These are phyloP conservation scores for Anabacerthia variegaticeps DNA, from an alignment of 2,797 vertebrate species.

Conservation along the genomic window DNA sequence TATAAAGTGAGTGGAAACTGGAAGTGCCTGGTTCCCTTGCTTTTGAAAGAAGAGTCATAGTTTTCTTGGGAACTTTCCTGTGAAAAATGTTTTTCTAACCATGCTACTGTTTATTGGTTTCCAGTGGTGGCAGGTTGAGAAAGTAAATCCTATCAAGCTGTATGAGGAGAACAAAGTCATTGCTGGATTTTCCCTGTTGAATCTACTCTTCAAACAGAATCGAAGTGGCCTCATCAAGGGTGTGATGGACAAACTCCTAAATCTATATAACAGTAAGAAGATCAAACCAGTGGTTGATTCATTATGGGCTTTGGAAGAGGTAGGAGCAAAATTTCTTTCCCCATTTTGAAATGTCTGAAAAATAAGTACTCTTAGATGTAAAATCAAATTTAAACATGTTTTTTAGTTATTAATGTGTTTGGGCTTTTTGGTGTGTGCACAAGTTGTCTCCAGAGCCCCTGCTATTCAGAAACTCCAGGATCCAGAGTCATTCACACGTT, in stretches of 20 bases:
- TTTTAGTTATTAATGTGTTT: not conserved
- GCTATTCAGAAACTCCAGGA: not conserved
- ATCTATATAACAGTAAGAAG: slow-evolving; percentile 90
- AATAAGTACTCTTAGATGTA: not conserved
- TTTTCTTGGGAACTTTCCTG: not conserved
- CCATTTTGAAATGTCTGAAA: not conserved
- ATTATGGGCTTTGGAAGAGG: slow-evolving; percentile 98
- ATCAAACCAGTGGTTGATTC: slow-evolving; percentile 97
- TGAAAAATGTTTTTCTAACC: slow-evolving; percentile 1
- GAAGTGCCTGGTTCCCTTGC: not conserved
- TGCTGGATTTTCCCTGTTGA: slow-evolving; percentile 95
- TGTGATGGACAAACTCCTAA: slow-evolving; percentile 90
- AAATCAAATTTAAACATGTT: not conserved
- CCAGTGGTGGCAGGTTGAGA: slow-evolving; percentile 99
- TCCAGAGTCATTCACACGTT: not conserved
- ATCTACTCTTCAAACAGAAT: slow-evolving; percentile 96
- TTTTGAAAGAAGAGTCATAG: not conserved
- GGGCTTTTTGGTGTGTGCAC: not conserved
- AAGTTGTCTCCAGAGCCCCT: not conserved
- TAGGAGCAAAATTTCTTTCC: slow-evolving; percentile 70
- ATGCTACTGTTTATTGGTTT: slow-evolving; percentile 16
- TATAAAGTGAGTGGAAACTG: not conserved
- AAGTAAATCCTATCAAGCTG: slow-evolving; percentile 99
- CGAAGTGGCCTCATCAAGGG: slow-evolving; percentile 82
- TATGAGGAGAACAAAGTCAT: slow-evolving; percentile 99